Evolutionary conservation across 2,113 vertebrate genomes (phyloP), one percentile per base, ranked within the genome.

Genomic region (Heloderma charlesbogerti): DNA sequence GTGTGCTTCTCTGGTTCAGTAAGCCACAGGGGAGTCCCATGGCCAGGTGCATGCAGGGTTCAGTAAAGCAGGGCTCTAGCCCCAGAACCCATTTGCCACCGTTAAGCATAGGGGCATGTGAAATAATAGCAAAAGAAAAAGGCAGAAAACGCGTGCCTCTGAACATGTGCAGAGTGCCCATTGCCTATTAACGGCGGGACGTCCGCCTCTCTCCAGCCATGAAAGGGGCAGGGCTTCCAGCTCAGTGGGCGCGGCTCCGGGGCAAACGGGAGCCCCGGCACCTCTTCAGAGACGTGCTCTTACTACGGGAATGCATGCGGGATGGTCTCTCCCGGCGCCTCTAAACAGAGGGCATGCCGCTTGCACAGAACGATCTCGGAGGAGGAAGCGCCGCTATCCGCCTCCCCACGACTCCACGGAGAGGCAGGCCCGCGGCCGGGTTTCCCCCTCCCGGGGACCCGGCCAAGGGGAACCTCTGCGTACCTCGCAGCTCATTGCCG

Each of bases 401-500:
- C 72, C 37, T 75, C 20, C 74, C 75, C 40, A 3, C 43, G 22
- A 27, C 75, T 78, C 75, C 75, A 9, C 1, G 43, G 5, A 67
- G 43, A 16, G 43, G 13, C 57, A 40, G 6, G 66, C 29, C 37
- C 13, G 25, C 34, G 22, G 71, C 8, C 25, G 1, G n/a, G 27
- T 45, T n/a, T 45, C 31, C 72, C 40, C 1, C 0, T 0, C 37
- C 27, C 8, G 2, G 0, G 0, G 9, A 6, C 37, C 10, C 0
- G 1, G 16, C 12, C 3, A 5, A 31, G 9, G 15, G 81, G 37
- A 4, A 22, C 0, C 2, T 7, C 10, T 15, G 90, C 89, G n/a
- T 90, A 95, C 95, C 95, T 95, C 89, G 90, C 95, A 95, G 90
- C 15, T 13, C 95, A 96, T 96, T 31, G 87, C 74, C 74, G 75